A percentile compares a stretch with the other conserved stretches of the same genome.
Conservation (phyloP, 2,797 vertebrate genomes). For the Selene dorsalis region DNA sequence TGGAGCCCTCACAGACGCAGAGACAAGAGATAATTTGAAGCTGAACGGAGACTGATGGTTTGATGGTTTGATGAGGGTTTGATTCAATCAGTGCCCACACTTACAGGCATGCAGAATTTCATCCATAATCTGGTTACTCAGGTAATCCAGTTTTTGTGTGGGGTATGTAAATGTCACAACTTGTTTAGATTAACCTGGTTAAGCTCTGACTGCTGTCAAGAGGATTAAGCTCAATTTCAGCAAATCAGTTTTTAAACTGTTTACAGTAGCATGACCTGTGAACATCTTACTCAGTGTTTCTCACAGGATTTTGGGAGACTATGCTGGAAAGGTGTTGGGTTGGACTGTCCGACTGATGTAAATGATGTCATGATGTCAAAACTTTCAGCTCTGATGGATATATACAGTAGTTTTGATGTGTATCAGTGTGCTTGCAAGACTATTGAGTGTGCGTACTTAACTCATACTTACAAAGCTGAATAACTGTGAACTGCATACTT, state of each 20-base stretch:
- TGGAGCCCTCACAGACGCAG: conserved; percentile 38
- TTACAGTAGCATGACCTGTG: neutral
- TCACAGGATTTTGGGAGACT: too few species aligned
- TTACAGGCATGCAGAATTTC: conserved; percentile 27
- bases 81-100: conserved; percentile 51
- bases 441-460: too few species aligned
- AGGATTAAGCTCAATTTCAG: conserved; percentile 28
- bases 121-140: conserved; percentile 46
- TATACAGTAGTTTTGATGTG: too few species aligned
- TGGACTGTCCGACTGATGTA: too few species aligned
- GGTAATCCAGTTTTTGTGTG: conserved; percentile 39
- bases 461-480: conserved; percentile 17
- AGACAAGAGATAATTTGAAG: conserved; percentile 20
- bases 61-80: too few species aligned
- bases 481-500: conserved; percentile 4
- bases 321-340: too few species aligned
- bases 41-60: conserved; percentile 39
- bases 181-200: conserved; percentile 45
- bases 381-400: too few species aligned
- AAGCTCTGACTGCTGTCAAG: conserved; percentile 16
- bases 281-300: too few species aligned
- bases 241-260: conserved; percentile 2
- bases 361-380: too few species aligned
- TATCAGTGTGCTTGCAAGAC: too few species aligned
- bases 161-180: conserved; percentile 40